Percentiles rank a stretch among this genome's conserved stretches.
Conservation (phyloP, 1,140 invertebrate species). For the Parapsyche elsis region DNA sequence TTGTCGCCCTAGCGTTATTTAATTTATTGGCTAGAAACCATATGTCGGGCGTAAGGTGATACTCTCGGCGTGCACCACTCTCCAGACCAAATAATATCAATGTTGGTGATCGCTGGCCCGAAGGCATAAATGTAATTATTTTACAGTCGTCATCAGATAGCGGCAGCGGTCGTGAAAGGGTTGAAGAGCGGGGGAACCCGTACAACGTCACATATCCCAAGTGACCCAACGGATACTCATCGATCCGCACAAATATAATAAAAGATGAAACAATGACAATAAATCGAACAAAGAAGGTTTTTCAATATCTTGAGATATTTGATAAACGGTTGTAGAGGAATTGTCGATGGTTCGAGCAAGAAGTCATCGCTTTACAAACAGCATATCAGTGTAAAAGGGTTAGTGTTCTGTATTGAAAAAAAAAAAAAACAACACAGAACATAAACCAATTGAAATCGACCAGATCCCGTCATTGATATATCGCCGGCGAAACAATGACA, state of each 20-base stretch:
- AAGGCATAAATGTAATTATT: slow-evolving; percentile 29
- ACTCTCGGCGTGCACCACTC: neutral
- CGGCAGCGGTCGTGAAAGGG: neutral
- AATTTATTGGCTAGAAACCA: slow-evolving; percentile 28
- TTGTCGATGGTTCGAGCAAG: too few species aligned
- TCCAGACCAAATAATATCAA: slow-evolving; percentile 7
- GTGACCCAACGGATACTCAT: too few species aligned
- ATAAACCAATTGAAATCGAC: slow-evolving; percentile 1
- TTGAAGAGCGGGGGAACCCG: neutral
- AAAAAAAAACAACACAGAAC: neutral
- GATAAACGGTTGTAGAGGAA: too few species aligned
- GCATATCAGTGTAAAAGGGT: too few species aligned
- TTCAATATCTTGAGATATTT: too few species aligned
- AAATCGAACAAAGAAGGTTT: too few species aligned
- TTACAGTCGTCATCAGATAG: slow-evolving; percentile 27
- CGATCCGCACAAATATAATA: too few species aligned
- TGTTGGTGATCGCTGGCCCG: slow-evolving; percentile 9
- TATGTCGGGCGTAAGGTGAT: slow-evolving; percentile 25
- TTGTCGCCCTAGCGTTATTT: slow-evolving; percentile 8
- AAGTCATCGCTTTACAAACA: too few species aligned
- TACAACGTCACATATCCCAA: neutral
- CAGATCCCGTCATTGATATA: slow-evolving; percentile 12
- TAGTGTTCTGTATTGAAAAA: too few species aligned
- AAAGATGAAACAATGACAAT: too few species aligned
- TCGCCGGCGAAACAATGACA: slow-evolving; percentile 25